Percentiles rank a stretch among this genome's conserved stretches.
Conservation (phyloP, 1,140 invertebrate species). For the Cotesia vestalis region DNA sequence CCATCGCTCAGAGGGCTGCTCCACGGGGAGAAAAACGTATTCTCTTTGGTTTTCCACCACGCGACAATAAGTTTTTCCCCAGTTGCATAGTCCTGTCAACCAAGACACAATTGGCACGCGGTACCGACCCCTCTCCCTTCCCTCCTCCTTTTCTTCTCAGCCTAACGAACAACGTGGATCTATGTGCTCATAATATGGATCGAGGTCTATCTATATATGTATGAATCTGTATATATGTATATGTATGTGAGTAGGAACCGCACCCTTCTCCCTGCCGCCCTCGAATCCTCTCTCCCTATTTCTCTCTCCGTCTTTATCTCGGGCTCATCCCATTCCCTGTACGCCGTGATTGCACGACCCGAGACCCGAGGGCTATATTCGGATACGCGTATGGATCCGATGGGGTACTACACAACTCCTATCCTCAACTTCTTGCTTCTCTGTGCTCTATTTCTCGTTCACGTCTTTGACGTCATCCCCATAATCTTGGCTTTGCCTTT, state of each 20-base stretch:
- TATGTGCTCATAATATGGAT: conserved; percentile 40
- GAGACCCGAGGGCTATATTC: conserved; percentile 60
- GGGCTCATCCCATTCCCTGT: conserved; percentile 61
- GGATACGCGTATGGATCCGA: conserved; percentile 52
- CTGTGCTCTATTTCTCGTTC: conserved; percentile 20
- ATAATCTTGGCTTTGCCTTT: not conserved
- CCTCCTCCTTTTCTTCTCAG: conserved; percentile 63
- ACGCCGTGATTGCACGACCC: conserved; percentile 62
- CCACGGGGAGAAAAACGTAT: conserved; percentile 43
- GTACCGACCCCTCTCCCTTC: conserved; percentile 45
- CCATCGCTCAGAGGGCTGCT: conserved; percentile 9
- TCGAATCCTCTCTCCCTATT: conserved; percentile 42
- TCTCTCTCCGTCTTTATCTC: conserved; percentile 32
- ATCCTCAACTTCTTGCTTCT: not conserved
- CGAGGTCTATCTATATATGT: conserved; percentile 39
- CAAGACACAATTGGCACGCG: conserved; percentile 55
- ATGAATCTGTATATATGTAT: conserved; percentile 40
- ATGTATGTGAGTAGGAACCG: conserved; percentile 29
- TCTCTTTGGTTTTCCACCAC: conserved; percentile 58
- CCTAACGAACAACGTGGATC: conserved; percentile 35
- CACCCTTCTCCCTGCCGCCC: conserved; percentile 60
- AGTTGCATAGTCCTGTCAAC: conserved; percentile 57
- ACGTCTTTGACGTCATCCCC: conserved; percentile 36
- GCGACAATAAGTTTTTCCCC: conserved; percentile 59
- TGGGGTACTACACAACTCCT: conserved; percentile 39